These are phyloP conservation scores for Nannoperca australis DNA, from an alignment of 2,797 vertebrate species.

Conservation along the genomic window DNA sequence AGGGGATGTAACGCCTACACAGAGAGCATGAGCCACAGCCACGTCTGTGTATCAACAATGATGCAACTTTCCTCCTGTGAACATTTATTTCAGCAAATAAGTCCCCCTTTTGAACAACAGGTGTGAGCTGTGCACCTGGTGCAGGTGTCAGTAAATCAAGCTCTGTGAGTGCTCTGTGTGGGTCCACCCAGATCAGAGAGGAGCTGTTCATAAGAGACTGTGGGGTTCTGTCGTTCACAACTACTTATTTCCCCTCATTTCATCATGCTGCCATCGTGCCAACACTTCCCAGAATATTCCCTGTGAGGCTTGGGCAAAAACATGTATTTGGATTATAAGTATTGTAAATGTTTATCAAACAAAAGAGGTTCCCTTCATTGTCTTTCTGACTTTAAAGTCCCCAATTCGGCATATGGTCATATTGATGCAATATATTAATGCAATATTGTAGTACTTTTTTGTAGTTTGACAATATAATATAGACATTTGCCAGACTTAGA, in stretches of 20 bases:
- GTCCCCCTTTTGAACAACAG: constrained; percentile 63
- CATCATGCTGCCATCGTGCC: constrained; percentile 75
- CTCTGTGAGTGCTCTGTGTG: constrained; percentile 58
- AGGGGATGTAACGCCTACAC: constrained; percentile 61
- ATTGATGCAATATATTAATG: constrained; percentile 1
- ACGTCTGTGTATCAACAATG: constrained; percentile 48
- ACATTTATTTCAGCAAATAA: constrained; percentile 45
- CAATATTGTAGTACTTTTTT: neutral
- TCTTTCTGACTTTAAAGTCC: constrained; percentile 8
- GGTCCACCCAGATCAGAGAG: constrained; percentile 76
- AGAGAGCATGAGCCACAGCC: constrained; percentile 57
- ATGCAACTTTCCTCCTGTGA: constrained; percentile 61
- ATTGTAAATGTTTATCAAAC: constrained; percentile 24
- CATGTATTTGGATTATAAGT: constrained; percentile 33
- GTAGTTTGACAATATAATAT: neutral
- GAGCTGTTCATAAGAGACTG: constrained; percentile 85
- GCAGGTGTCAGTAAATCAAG: constrained; percentile 67
- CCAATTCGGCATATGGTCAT: neutral
- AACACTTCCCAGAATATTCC: constrained; percentile 42
- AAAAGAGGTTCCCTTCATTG: constrained; percentile 11
- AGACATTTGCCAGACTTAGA: neutral
- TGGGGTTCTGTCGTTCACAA: constrained; percentile 87
- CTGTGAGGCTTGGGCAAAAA: constrained; percentile 58
- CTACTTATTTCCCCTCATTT: constrained; percentile 77
- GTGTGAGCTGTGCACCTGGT: constrained; percentile 68